Evolutionary conservation across 2,797 vertebrate species (phyloP), one percentile per base, ranked within the genome.

Genomic region (Anolis apletophallus): DNA sequence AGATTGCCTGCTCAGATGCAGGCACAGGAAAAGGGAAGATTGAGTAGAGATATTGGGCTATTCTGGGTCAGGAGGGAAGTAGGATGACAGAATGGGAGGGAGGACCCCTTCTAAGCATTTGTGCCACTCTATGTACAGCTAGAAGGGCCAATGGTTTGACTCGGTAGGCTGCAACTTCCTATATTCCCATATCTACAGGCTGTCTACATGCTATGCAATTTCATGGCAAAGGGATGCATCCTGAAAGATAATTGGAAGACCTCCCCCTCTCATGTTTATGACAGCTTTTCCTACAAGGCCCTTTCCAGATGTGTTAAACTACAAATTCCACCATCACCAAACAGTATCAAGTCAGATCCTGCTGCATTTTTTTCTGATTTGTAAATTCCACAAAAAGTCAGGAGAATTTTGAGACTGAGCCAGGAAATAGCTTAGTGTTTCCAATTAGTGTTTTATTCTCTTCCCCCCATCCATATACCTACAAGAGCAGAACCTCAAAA

Each of bases 1-100:
- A 40, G 40, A 40, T 40, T 40, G 40, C 68, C 59, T 68, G 57
- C 57, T 69, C n/a, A 85, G 90, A 89, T 80, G 91, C 87, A 93
- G 90, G 91, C 91, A 91, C 89, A 79, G 84, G 85, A 91, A 89
- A 91, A 92, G 86, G 88, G 89, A 81, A 85, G 71, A 84, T 87
- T 74, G 86, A 88, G 91, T 90, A 85, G 7, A 84, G 84, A 21
- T 88, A 73, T 7, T 5, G 46, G 46, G 26, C 40, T 50, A 34
- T 77, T 77, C 61, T 59, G 61, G 61, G 17, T 89, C 87, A 86
- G 92, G 89, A 91, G 90, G 91, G 91, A 94, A 83, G 81, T 84
- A 87, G 93, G 54, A 78, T 32, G 87, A 92, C 11, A 90, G 87
- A 81, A 84, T 90, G 83, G 91, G 64, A 26, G 68, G 40, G 40